Conservation (phyloP, 2,113 vertebrate genomes). For the Falco punctatus region DNA sequence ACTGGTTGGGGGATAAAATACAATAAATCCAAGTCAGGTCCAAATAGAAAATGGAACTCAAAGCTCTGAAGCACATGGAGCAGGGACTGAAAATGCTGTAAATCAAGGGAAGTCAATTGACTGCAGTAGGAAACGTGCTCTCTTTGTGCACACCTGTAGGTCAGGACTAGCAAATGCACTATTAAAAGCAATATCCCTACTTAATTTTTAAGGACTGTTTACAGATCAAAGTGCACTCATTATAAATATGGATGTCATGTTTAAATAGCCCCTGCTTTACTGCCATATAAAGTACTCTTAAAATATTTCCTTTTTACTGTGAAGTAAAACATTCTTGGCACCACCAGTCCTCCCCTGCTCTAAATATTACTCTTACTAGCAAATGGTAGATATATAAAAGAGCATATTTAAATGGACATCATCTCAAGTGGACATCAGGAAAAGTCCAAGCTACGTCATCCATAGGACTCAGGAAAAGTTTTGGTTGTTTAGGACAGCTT, state of each 20-base stretch:
- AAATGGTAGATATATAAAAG: background rate
- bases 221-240: constrained; percentile 47
- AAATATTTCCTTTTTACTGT: constrained; percentile 29
- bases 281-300: background rate
- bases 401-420: background rate
- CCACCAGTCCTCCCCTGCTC: background rate
- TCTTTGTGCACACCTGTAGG: constrained; percentile 18
- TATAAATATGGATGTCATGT: constrained; percentile 18
- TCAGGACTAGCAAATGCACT: constrained; percentile 18
- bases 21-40: constrained; percentile 12
- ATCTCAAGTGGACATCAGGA: background rate
- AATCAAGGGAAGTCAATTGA: constrained; percentile 39
- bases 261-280: constrained; percentile 35
- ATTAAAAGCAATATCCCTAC: constrained; percentile 21
- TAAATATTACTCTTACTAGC: background rate
- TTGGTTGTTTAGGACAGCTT: background rate
- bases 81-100: background rate
- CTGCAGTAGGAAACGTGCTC: constrained; percentile 1
- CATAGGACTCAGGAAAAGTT: background rate
- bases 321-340: constrained; percentile 26
- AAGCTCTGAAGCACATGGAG: background rate
- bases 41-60: background rate
- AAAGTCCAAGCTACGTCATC: background rate
- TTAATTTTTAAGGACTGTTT: constrained; percentile 54
- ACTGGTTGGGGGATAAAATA: constrained; percentile 13